Conservation (phyloP, 2,888 invertebrate genomes). For the Iselma pallidipennis region DNA sequence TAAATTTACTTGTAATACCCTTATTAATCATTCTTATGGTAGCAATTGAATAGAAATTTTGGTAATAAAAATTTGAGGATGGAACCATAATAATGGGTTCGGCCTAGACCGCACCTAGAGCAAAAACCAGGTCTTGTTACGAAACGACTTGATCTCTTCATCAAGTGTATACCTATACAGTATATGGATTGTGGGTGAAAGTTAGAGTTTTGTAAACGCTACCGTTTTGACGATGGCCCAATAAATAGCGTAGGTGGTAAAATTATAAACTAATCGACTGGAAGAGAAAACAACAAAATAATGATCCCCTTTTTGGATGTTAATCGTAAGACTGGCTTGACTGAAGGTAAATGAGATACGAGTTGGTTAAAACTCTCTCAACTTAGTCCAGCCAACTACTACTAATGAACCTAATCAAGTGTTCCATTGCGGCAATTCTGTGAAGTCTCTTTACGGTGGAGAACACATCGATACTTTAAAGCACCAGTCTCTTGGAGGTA, state of each 20-base stretch:
- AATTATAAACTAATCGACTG: neutral
- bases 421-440: constrained; percentile 19
- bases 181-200: neutral
- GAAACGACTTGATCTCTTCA: neutral
- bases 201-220: no score
- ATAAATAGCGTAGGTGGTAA: neutral
- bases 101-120: neutral
- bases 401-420: constrained; percentile 28
- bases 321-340: neutral
- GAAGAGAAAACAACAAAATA: neutral
- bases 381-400: neutral
- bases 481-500: constrained; percentile 28
- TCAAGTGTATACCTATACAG: neutral
- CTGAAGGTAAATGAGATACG: neutral
- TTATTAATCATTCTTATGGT: neutral
- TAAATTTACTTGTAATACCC: neutral
- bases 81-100: neutral
- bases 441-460: constrained; percentile 18
- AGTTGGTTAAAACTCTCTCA: neutral
- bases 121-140: neutral
- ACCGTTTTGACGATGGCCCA: neutral
- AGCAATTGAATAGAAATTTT: neutral
- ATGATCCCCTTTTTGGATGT: neutral
- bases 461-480: constrained; percentile 13
- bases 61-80: neutral